Conservation (phyloP, 2,888 invertebrate species). For the Leptinotarsa haldemani region DNA sequence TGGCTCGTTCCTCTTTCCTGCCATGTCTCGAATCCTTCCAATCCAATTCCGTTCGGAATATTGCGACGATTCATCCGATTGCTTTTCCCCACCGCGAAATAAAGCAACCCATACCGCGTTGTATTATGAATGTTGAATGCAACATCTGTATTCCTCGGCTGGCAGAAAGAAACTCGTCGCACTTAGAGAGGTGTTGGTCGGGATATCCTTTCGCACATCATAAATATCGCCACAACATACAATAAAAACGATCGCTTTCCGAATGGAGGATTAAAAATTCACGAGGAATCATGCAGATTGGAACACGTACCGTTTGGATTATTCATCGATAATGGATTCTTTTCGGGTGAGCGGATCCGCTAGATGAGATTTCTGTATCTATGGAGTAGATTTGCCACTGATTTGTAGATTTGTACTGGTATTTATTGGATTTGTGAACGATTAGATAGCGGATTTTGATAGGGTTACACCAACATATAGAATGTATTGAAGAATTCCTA, state of each 20-base stretch:
- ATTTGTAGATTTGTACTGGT: too few species aligned
- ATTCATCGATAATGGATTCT: slow-evolving; percentile 43
- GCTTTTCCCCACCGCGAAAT: slow-evolving; percentile 62
- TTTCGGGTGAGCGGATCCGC: slow-evolving; percentile 18
- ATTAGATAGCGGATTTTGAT: too few species aligned
- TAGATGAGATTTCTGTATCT: too few species aligned
- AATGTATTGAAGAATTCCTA: too few species aligned
- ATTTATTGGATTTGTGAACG: too few species aligned
- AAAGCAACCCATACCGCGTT: slow-evolving; percentile 56
- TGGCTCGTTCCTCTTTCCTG: slow-evolving; percentile 56
- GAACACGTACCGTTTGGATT: slow-evolving; percentile 44
- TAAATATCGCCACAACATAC: slow-evolving; percentile 56
- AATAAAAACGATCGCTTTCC: slow-evolving; percentile 56
- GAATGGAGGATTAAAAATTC: slow-evolving; percentile 60
- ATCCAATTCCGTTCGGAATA: slow-evolving; percentile 64
- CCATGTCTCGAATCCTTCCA: slow-evolving; percentile 60
- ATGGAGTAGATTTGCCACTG: too few species aligned
- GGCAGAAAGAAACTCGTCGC: slow-evolving; percentile 54
- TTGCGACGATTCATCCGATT: slow-evolving; percentile 63
- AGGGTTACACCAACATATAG: too few species aligned
- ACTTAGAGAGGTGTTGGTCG: slow-evolving; percentile 56
- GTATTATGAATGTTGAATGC: slow-evolving; percentile 66
- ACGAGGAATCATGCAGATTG: slow-evolving; percentile 46
- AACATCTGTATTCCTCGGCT: slow-evolving; percentile 63
- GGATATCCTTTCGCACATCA: slow-evolving; percentile 54